Conservation (phyloP, 2,888 invertebrate genomes). For the Erpobdella octoculata region DNA sequence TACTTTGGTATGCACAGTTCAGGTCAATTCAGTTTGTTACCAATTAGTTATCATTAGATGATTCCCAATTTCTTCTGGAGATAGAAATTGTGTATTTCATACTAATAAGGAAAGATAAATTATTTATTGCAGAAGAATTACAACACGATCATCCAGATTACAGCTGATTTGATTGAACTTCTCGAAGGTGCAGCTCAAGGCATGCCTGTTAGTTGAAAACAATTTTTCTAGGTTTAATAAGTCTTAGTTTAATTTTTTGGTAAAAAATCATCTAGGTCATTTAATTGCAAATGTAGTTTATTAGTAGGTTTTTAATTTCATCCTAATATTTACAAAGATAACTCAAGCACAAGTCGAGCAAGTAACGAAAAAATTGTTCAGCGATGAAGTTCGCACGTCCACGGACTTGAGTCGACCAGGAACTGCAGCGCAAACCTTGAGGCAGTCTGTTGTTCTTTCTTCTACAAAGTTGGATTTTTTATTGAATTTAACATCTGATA, state of each 20-base stretch:
- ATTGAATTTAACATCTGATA: too few species aligned
- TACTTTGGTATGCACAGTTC: too few species aligned
- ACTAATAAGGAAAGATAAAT: too few species aligned
- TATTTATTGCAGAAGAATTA: background rate
- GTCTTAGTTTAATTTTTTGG: too few species aligned
- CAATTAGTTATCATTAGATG: background rate
- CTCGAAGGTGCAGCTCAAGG: constrained; percentile 1
- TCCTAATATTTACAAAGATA: background rate
- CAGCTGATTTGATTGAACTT: constrained; percentile 9
- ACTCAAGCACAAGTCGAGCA: background rate
- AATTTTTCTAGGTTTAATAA: background rate
- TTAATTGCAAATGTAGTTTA: too few species aligned
- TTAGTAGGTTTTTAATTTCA: too few species aligned
- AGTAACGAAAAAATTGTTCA: background rate
- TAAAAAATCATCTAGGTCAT: too few species aligned
- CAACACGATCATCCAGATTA: background rate
- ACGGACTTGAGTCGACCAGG: background rate
- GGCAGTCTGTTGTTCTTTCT: background rate
- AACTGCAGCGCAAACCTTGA: background rate
- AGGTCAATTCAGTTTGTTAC: too few species aligned
- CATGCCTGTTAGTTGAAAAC: background rate
- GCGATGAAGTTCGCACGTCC: background rate
- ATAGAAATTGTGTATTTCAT: background rate
- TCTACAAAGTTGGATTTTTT: too few species aligned
- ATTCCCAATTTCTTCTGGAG: background rate